A percentile compares a stretch with the other conserved stretches of the same genome.
These are phyloP conservation scores for Salmo trutta DNA, from an alignment of 2,797 vertebrate genomes.

Conservation along the genomic window DNA sequence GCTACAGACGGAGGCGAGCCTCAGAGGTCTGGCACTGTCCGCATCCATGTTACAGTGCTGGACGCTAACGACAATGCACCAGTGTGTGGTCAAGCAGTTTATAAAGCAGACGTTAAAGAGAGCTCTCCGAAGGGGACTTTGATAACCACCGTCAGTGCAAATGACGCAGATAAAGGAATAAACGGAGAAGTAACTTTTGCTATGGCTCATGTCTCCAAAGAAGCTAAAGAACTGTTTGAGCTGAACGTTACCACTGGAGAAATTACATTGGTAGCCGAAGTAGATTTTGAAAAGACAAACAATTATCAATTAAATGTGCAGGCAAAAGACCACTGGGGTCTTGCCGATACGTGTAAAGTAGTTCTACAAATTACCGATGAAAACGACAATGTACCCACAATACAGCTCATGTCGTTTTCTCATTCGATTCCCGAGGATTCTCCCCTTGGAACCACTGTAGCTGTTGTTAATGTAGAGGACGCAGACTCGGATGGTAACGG, in stretches of 20 bases:
- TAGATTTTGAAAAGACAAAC: slow-evolving; percentile 67
- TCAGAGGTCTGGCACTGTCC: slow-evolving; percentile 67
- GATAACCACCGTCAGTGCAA: slow-evolving; percentile 71
- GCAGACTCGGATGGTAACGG: slow-evolving; percentile 61
- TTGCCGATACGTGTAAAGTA: slow-evolving; percentile 60
- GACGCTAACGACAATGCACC: slow-evolving; percentile 83
- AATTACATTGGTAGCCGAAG: slow-evolving; percentile 42
- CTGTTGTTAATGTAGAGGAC: slow-evolving; percentile 62
- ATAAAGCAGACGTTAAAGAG: slow-evolving; percentile 71
- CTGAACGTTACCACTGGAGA: slow-evolving; percentile 54
- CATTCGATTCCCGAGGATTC: slow-evolving; percentile 59
- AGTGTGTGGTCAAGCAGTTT: slow-evolving; percentile 70
- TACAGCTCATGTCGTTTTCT: slow-evolving; percentile 64
- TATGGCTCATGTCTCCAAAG: not conserved
- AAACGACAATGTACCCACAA: slow-evolving; percentile 68
- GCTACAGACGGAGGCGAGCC: slow-evolving; percentile 80
- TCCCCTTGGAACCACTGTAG: slow-evolving; percentile 60
- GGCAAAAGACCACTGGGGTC: slow-evolving; percentile 55
- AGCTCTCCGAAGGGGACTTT: slow-evolving; percentile 64
- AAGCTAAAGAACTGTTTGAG: slow-evolving; percentile 45
- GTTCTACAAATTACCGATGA: slow-evolving; percentile 62
- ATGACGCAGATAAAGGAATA: slow-evolving; percentile 74
- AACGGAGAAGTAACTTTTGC: slow-evolving; percentile 64
- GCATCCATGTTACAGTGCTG: slow-evolving; percentile 72
- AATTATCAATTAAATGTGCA: slow-evolving; percentile 56